Percentiles rank a stretch among this genome's conserved stretches.
These are phyloP conservation scores for Cryptoblepharus egeriae DNA, from an alignment of 2,797 vertebrate species.

Conservation along the genomic window DNA sequence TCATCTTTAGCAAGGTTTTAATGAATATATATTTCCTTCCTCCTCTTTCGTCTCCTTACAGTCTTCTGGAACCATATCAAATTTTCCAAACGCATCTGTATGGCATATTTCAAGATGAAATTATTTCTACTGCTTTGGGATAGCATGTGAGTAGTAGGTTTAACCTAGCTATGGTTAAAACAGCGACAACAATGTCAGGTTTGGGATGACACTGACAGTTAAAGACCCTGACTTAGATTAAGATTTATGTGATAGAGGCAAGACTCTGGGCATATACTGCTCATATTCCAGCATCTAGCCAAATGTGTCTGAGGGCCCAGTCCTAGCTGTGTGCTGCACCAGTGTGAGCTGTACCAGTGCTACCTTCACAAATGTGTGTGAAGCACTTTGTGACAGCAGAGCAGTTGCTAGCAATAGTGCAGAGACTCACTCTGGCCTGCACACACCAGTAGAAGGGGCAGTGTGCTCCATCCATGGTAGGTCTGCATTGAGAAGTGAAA, in stretches of 20 bases:
- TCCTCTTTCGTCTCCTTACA: background rate
- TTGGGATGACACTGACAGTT: background rate
- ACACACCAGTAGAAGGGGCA: too few species aligned
- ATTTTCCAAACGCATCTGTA: background rate
- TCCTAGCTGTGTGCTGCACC: too few species aligned
- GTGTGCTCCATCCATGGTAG: too few species aligned
- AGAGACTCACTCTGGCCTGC: too few species aligned
- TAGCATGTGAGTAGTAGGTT: background rate
- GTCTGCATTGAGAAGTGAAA: too few species aligned
- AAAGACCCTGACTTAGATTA: background rate
- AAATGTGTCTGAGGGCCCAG: background rate
- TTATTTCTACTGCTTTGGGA: background rate
- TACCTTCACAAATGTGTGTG: too few species aligned
- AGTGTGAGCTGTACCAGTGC: too few species aligned
- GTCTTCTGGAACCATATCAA: background rate
- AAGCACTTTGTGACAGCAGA: too few species aligned
- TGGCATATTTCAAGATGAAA: constrained; percentile 13
- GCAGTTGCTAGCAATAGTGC: too few species aligned
- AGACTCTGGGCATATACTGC: background rate
- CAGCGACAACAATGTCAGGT: background rate
- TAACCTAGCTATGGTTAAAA: background rate
- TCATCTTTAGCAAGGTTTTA: background rate
- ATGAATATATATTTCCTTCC: background rate
- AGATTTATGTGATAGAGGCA: background rate
- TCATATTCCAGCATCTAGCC: background rate